A percentile compares a stretch with the other conserved stretches of the same genome.
Evolutionary conservation across 2,797 vertebrate species (phyloP).

Genomic region (Coilia nasus): DNA sequence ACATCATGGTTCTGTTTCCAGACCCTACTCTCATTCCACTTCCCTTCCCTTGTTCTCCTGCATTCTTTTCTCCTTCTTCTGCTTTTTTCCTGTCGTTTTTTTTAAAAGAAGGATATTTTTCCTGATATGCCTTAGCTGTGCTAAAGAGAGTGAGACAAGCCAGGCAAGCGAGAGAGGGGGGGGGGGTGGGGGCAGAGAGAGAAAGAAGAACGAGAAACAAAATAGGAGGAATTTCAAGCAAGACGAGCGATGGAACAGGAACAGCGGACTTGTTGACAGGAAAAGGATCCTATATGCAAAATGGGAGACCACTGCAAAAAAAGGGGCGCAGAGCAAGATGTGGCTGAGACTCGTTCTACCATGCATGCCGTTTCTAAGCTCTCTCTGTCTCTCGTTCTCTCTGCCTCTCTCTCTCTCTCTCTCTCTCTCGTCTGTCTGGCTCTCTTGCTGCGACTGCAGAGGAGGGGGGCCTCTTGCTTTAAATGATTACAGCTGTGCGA

Average conservation of each 20-base stretch:
- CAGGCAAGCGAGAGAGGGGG: constrained; percentile 41
- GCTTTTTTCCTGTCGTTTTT: constrained; percentile 38
- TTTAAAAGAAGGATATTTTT: constrained; percentile 52
- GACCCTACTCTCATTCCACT: constrained; percentile 56
- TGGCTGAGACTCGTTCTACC: background rate
- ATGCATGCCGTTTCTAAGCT: background rate
- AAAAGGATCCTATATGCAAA: constrained; percentile 11
- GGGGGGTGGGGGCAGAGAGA: constrained; percentile 40
- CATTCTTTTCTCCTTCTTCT: too few relatives aligned
- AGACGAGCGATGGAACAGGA: background rate
- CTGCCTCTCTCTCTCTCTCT: constrained; percentile 39
- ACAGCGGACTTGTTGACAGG: constrained; percentile 1
- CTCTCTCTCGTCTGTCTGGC: constrained; percentile 38
- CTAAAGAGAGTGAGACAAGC: constrained; percentile 29
- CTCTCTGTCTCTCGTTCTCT: constrained; percentile 9
- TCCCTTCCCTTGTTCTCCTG: constrained; percentile 31
- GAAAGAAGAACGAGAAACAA: constrained; percentile 28
- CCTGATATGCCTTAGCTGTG: constrained; percentile 49
- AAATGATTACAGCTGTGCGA: constrained; percentile 78
- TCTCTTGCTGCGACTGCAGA: constrained; percentile 62
- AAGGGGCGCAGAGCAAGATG: constrained; percentile 26
- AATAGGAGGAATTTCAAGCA: constrained; percentile 7
- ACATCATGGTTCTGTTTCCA: constrained; percentile 88
- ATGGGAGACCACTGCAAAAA: constrained; percentile 4
- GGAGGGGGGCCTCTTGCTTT: constrained; percentile 73